Base-by-base conservation (phyloP, 2,888 invertebrate genomes). In the Caenorhabditis sp. region DNA sequence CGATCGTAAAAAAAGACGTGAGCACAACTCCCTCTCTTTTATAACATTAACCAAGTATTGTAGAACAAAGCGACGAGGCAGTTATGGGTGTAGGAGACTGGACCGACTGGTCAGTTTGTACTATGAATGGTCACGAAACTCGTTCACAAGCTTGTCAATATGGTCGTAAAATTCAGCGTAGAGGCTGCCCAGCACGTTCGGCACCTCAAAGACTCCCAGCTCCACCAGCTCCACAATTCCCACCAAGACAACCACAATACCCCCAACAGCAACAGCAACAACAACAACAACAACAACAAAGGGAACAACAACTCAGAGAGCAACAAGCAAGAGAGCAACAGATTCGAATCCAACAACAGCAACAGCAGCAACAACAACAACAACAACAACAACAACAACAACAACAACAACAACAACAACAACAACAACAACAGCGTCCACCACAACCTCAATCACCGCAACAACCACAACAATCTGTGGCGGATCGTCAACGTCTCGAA, bases 141-240 rank as follows among this genome's bases (percentile, higher is more conserved):
- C 69, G 83, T 4, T 81, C 83, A 17, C 84, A 83, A 57, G 77
- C 79, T 23, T 84, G 84, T 58, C 81, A 76, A 26, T 84, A 84
- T 60, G 84, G 84, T 54, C 64, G 84, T 23, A 79, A 80, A 53
- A 83, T 84, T 54, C 82, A 84, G 58, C 70, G 83, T 58, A 76
- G 84, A 62, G 84, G 84, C n/a, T 84, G 84, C 60, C 78, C 84
- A 58, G 83, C 84, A 26, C 74, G 84, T 24, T 73, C 76, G 12
- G 70, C 72, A 24, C 77, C 77, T 21, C 78, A 81, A 51, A 67
- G 81, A 66, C 37, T 64, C 17, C 76, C 79, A 49, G 71, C 77
- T 55, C 76, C 79, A 66, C 68, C 78, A 61, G 69, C 76, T 2
- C 73, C 61, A 26, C 77, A 77, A 62, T 71, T 67, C 65, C 70